Evolutionary conservation across 1,140 invertebrate genomes (phyloP).

Genomic region (Laodelphax striatellus): DNA sequence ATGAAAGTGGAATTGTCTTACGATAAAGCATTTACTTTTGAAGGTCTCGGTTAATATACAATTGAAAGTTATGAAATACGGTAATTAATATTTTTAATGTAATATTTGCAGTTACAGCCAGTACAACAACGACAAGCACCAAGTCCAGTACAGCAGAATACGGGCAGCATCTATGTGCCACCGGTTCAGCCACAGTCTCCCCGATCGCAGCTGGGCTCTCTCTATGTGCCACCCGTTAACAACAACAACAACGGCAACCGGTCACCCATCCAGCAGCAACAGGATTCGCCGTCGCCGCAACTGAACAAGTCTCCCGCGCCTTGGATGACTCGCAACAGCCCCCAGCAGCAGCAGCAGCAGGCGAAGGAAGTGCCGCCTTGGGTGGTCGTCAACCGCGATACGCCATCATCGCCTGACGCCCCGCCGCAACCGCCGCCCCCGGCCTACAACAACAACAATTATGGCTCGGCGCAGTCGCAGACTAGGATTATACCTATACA

Average conservation of each 20-base stretch:
- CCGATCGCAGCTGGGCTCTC: conserved; percentile 15
- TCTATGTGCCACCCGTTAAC: conserved; percentile 15
- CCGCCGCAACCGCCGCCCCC: conserved; percentile 40
- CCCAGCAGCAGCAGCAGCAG: conserved; percentile 27
- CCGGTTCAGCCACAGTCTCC: conserved; percentile 17
- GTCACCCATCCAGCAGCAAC: not conserved
- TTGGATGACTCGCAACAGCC: conserved; percentile 35
- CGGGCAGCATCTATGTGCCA: conserved; percentile 23
- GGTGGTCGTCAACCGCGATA: conserved; percentile 29
- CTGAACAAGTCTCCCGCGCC: conserved; percentile 44
- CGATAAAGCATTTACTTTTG: too few relatives aligned
- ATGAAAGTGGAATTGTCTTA: too few relatives aligned
- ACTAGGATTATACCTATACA: conserved; percentile 25
- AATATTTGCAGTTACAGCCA: not conserved
- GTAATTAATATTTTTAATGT: too few relatives aligned
- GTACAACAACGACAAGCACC: conserved; percentile 13
- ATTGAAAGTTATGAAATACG: too few relatives aligned
- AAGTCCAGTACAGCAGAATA: not conserved
- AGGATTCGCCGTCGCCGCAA: conserved; percentile 4
- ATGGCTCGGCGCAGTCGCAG: conserved; percentile 8
- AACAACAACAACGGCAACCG: not conserved
- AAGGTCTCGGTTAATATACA: too few relatives aligned
- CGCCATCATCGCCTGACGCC: not conserved
- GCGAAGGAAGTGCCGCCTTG: conserved; percentile 35
- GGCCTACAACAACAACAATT: conserved; percentile 20